These are phyloP conservation scores for Chaetogeoica ovagalla DNA, from an alignment of 2,888 invertebrate species.

Conservation along the genomic window DNA sequence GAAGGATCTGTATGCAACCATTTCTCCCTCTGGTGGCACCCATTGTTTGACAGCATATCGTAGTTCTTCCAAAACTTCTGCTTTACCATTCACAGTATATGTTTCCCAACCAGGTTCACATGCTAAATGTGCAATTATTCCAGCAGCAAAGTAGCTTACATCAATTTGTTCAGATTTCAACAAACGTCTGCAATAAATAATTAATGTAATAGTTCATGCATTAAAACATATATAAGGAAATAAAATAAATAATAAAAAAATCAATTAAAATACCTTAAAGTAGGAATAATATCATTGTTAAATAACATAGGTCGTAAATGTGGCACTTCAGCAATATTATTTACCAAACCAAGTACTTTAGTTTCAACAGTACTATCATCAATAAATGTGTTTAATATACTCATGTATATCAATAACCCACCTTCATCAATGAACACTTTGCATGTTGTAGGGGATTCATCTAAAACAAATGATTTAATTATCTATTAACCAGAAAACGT, in stretches of 20 bases:
- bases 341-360: slow-evolving; percentile 73
- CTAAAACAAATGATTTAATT: slow-evolving; percentile 58
- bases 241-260: background rate
- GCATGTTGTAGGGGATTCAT: slow-evolving; percentile 74
- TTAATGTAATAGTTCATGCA: background rate
- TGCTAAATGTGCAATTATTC: slow-evolving; percentile 92
- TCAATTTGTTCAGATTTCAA: slow-evolving; percentile 71
- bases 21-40: slow-evolving; percentile 72
- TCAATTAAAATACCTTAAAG: slow-evolving; percentile 60
- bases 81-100: slow-evolving; percentile 68
- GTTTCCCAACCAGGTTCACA: slow-evolving; percentile 78
- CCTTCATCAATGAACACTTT: slow-evolving; percentile 69
- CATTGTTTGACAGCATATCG: slow-evolving; percentile 62
- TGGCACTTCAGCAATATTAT: slow-evolving; percentile 75
- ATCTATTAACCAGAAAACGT: too few relatives aligned
- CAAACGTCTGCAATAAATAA: slow-evolving; percentile 58
- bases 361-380: slow-evolving; percentile 72
- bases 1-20: slow-evolving; percentile 76
- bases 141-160: slow-evolving; percentile 93
- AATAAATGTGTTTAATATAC: slow-evolving; percentile 68
- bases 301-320: slow-evolving; percentile 63
- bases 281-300: slow-evolving; percentile 64
- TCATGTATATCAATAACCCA: slow-evolving; percentile 70
- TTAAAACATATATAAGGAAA: background rate
- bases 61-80: slow-evolving; percentile 63